Evolutionary conservation across 1,140 invertebrate genomes (phyloP).

Genomic region (Anadara kagoshimensis): DNA sequence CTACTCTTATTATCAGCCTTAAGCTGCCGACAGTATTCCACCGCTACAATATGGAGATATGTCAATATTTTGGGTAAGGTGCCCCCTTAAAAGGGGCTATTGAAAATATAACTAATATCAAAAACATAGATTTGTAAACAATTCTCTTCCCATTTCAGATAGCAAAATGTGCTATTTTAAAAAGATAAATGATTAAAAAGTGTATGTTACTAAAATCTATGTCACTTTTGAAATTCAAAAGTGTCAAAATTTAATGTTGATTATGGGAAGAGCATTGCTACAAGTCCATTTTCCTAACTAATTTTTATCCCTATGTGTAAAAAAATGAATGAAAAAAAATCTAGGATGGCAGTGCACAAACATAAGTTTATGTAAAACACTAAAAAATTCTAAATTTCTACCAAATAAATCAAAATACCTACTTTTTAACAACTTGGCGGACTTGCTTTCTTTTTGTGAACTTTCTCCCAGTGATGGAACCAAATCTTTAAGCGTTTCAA

Average conservation of each 20-base stretch:
- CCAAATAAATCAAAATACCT: conserved; percentile 33
- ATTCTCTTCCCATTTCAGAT: not conserved
- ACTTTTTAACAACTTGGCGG: conserved; percentile 95
- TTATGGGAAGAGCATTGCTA: not conserved
- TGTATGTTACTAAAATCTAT: too few relatives aligned
- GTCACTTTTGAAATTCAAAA: too few relatives aligned
- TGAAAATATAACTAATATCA: not conserved
- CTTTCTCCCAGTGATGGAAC: conserved; percentile 90
- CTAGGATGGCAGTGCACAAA: not conserved
- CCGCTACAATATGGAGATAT: conserved; percentile 73
- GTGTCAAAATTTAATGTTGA: too few relatives aligned
- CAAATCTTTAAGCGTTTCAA: conserved; percentile 91
- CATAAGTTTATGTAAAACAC: too few relatives aligned
- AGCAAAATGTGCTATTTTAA: too few relatives aligned
- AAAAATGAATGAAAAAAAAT: not conserved
- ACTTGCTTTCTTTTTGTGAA: conserved; percentile 91
- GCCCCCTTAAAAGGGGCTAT: conserved; percentile 38
- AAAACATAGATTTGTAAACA: not conserved
- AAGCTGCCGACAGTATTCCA: conserved; percentile 92
- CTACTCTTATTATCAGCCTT: conserved; percentile 87
- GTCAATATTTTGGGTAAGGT: conserved; percentile 59
- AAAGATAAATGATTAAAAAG: too few relatives aligned
- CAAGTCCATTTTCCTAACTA: conserved; percentile 1
- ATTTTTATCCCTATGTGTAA: not conserved
- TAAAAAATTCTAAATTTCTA: too few relatives aligned